A percentile compares a stretch with the other conserved stretches of the same genome.
phyloP scores from a whole-genome alignment of 1,140 invertebrate species.

The Diploscapter pachys region DNA sequence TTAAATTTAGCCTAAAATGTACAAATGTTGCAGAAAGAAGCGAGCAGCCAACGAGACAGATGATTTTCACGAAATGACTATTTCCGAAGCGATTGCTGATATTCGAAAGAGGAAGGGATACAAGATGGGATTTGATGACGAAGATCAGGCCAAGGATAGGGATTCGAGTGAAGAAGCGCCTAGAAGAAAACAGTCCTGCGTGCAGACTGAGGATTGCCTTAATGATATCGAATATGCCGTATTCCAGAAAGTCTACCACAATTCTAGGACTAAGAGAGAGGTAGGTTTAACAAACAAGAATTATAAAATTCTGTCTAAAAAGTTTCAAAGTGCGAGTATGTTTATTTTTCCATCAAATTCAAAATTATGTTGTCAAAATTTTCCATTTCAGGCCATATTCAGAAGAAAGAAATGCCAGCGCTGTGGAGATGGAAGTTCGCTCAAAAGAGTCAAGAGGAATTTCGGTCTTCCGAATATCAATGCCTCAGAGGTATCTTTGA shows the following conservation, averaged over 20 bases:
- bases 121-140: conserved; percentile 28
- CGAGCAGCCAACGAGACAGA: conserved; percentile 10
- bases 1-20: too few species aligned
- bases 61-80: conserved; percentile 14
- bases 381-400: conserved; percentile 14
- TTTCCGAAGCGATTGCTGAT: conserved; percentile 35
- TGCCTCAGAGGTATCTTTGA: conserved; percentile 39
- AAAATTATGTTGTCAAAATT: conserved; percentile 27
- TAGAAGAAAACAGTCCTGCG: conserved; percentile 30
- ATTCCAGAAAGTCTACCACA: conserved; percentile 40
- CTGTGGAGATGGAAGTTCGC: conserved; percentile 20
- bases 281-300: conserved; percentile 17
- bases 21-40: conserved; percentile 27
- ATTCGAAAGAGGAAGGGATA: conserved; percentile 35
- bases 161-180: conserved; percentile 6
- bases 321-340: neutral
- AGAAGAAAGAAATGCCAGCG: conserved; percentile 30
- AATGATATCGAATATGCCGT: conserved; percentile 42
- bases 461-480: conserved; percentile 47
- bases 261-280: conserved; percentile 34
- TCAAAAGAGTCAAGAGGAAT: conserved; percentile 37
- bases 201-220: conserved; percentile 45
- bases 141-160: neutral
- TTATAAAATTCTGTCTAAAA: conserved; percentile 5
- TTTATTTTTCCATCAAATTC: neutral